phyloP scores from a whole-genome alignment of 2,113 vertebrate species.

The Prunella himalayana region DNA sequence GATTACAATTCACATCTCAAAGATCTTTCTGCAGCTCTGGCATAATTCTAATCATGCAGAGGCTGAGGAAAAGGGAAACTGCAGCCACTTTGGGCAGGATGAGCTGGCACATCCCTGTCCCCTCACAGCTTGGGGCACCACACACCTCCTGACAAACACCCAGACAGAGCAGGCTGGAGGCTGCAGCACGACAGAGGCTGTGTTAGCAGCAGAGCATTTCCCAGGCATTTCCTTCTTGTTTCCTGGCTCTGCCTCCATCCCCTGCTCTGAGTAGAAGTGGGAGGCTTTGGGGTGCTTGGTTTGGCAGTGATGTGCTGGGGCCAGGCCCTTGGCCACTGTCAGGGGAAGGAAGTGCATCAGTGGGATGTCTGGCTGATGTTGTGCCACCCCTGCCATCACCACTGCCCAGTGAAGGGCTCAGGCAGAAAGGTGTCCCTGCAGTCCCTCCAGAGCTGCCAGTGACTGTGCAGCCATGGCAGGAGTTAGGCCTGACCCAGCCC shows the following conservation, averaged over 20 bases:
- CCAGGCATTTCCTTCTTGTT: neutral
- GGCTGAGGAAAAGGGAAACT: neutral
- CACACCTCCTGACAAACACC: neutral
- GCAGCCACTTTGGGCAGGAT: neutral
- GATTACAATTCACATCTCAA: neutral
- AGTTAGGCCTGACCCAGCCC: neutral
- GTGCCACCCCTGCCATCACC: neutral
- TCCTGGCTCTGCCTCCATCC: neutral
- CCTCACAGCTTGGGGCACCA: neutral
- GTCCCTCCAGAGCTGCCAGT: neutral
- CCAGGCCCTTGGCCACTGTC: neutral
- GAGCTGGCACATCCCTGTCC: neutral
- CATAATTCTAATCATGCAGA: neutral
- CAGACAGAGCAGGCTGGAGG: neutral
- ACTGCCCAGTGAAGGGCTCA: neutral
- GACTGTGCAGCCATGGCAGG: neutral
- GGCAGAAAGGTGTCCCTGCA: neutral
- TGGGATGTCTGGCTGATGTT: neutral
- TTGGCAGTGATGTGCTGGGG: neutral
- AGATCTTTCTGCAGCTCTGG: neutral
- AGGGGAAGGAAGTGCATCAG: neutral
- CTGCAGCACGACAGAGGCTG: fast-evolving
- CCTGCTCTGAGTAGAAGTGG: neutral
- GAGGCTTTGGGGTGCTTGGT: neutral
- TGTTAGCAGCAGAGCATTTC: neutral